A percentile compares a stretch with the other conserved stretches of the same genome.
Conservation (phyloP, 2,888 invertebrate species). For the Dryobotodes eremita region DNA sequence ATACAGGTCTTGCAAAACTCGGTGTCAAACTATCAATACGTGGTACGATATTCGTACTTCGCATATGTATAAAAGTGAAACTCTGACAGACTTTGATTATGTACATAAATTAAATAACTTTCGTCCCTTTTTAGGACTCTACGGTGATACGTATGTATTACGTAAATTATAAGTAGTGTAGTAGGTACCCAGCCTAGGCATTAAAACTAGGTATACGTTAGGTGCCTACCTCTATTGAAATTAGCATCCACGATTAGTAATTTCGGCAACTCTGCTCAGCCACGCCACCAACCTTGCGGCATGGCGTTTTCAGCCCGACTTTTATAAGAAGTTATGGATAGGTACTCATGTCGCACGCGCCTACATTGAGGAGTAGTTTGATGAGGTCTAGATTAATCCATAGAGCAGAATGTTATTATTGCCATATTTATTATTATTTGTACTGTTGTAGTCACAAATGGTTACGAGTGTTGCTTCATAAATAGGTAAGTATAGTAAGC, state of each 20-base stretch:
- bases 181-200: neutral
- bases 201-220: no score
- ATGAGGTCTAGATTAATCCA: neutral
- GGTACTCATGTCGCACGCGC: neutral
- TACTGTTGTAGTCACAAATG: neutral
- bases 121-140: conserved; percentile 11
- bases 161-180: neutral
- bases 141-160: neutral
- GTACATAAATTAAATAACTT: conserved; percentile 18
- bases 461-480: neutral
- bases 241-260: neutral
- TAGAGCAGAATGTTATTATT: conserved; percentile 1
- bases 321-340: neutral
- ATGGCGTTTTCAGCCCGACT: neutral
- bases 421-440: neutral
- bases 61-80: conserved; percentile 18
- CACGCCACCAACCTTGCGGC: neutral
- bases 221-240: neutral
- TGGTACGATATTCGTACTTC: conserved; percentile 1
- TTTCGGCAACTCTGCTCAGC: neutral
- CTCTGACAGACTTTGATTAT: conserved; percentile 1
- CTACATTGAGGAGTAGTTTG: neutral
- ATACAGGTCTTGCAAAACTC: neutral
- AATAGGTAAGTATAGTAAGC: neutral
- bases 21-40: neutral